Percentiles rank a stretch among this genome's conserved stretches.
Evolutionary conservation across 2,113 vertebrate species (phyloP).

Genomic region (Ameiurus melas): DNA sequence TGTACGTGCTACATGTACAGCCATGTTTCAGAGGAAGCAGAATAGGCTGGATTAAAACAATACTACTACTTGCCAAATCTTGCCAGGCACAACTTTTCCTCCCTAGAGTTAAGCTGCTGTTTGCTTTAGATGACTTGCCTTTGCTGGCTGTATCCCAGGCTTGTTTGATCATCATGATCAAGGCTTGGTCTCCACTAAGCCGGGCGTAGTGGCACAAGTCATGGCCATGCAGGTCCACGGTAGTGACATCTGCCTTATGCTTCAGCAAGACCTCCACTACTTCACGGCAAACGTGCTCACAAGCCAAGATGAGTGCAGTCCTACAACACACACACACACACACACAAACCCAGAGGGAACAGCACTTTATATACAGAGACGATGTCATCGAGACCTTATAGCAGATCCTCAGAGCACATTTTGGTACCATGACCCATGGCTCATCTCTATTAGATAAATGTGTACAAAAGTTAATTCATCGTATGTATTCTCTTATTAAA

Average conservation of each 20-base stretch:
- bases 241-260: slow-evolving; percentile 72
- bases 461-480: not conserved
- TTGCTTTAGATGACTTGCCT: slow-evolving; percentile 64
- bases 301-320: slow-evolving; percentile 82
- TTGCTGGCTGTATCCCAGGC: slow-evolving; percentile 70
- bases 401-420: not conserved
- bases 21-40: not conserved
- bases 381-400: not conserved
- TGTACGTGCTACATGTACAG: slow-evolving; percentile 8
- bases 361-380: not conserved
- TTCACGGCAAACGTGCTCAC: slow-evolving; percentile 79
- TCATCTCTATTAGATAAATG: not conserved
- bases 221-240: slow-evolving; percentile 76
- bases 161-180: slow-evolving; percentile 73
- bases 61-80: not conserved
- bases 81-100: slow-evolving; percentile 5
- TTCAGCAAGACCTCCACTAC: slow-evolving; percentile 78
- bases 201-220: slow-evolving; percentile 80
- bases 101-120: not conserved
- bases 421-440: not conserved
- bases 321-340: slow-evolving; percentile 56
- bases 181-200: slow-evolving; percentile 78
- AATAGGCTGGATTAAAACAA: not conserved
- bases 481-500: not conserved
- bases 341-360: not conserved